Percentiles rank a stretch among this genome's conserved stretches.
phyloP scores from a whole-genome alignment of 2,113 vertebrate species.

The Thymallus thymallus region DNA sequence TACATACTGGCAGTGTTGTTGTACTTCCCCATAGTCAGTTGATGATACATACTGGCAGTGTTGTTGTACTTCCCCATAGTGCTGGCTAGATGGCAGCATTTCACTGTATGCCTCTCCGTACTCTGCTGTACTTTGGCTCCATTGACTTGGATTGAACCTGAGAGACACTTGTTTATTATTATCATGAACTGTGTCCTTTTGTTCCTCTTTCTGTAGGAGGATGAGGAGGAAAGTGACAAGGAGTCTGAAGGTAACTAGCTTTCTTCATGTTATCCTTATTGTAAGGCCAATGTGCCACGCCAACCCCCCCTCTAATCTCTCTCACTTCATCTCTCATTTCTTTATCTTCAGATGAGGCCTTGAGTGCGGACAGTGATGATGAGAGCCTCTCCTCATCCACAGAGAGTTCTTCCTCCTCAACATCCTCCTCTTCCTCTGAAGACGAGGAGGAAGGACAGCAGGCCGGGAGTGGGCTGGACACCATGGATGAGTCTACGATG shows the following conservation, averaged over 20 bases:
- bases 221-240: slow-evolving; percentile 78
- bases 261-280: background rate
- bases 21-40: background rate
- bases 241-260: slow-evolving; percentile 73
- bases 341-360: slow-evolving; percentile 80
- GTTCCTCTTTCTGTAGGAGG: slow-evolving; percentile 53
- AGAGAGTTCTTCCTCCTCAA: slow-evolving; percentile 80
- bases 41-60: background rate
- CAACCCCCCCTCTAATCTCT: background rate
- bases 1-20: background rate
- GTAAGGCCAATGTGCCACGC: background rate
- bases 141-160: background rate
- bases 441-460: slow-evolving; percentile 76
- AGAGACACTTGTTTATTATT: background rate
- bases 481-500: slow-evolving; percentile 77
- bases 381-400: slow-evolving; percentile 85
- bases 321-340: slow-evolving; percentile 44
- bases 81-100: slow-evolving; percentile 60
- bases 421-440: slow-evolving; percentile 79
- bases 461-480: slow-evolving; percentile 67
- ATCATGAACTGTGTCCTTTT: background rate
- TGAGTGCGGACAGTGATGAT: slow-evolving; percentile 83
- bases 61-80: background rate
- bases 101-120: slow-evolving; percentile 7
- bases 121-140: background rate